phyloP scores from a whole-genome alignment of 2,888 invertebrate genomes.

The Pyrocoelia pectoralis region DNA sequence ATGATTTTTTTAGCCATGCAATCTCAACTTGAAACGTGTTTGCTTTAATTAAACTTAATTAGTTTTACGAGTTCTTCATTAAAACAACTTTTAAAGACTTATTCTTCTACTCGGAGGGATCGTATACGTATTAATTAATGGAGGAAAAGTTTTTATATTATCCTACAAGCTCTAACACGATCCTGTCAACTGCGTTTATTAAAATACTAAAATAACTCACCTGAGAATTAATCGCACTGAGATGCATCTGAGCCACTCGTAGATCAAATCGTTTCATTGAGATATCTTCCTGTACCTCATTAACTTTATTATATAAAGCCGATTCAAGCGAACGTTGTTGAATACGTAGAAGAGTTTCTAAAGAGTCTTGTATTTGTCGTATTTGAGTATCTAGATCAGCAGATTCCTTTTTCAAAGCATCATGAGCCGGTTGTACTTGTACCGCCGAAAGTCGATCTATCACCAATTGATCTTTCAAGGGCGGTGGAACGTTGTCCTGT shows the following conservation, averaged over 20 bases:
- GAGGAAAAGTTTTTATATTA: too few species aligned
- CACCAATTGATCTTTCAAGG: constrained; percentile 84
- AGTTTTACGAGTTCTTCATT: background rate
- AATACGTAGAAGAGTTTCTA: constrained; percentile 83
- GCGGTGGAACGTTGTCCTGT: constrained; percentile 76
- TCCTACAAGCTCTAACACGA: too few species aligned
- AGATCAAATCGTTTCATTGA: constrained; percentile 94
- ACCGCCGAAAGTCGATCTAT: constrained; percentile 77
- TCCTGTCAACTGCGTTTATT: too few species aligned
- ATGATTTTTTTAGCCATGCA: too few species aligned
- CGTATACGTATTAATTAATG: too few species aligned
- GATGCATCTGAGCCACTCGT: constrained; percentile 88
- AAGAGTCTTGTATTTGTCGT: constrained; percentile 84
- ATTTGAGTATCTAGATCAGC: constrained; percentile 86
- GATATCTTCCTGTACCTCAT: constrained; percentile 95
- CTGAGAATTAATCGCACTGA: constrained; percentile 90
- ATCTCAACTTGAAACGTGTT: background rate
- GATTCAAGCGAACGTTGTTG: constrained; percentile 82
- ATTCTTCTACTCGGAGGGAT: background rate
- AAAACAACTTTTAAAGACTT: background rate
- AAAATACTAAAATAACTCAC: constrained; percentile 64
- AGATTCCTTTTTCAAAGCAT: constrained; percentile 83
- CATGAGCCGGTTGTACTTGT: constrained; percentile 77
- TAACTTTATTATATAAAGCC: constrained; percentile 89
- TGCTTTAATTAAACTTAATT: background rate